Evolutionary conservation across 2,113 vertebrate species (phyloP).

Genomic region (Charadrius vociferus): DNA sequence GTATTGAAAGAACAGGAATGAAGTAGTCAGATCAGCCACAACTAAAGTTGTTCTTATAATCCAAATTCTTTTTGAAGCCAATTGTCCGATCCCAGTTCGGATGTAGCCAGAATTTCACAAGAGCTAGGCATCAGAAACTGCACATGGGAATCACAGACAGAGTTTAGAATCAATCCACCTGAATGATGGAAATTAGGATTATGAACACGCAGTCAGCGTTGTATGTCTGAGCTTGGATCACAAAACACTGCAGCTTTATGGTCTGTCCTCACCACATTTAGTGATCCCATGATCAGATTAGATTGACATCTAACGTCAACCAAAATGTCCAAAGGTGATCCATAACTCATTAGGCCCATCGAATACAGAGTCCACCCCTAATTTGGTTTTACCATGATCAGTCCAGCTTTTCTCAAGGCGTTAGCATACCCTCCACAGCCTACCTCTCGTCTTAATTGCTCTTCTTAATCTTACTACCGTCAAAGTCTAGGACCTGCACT

Average conservation of each 20-base stretch:
- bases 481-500: neutral
- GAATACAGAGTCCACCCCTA: neutral
- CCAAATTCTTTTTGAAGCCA: neutral
- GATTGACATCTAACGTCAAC: fast-evolving
- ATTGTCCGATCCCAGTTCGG: neutral
- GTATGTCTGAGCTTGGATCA: neutral
- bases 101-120: neutral
- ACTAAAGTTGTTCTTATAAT: neutral
- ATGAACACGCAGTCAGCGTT: neutral
- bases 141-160: neutral
- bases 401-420: neutral
- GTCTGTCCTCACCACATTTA: neutral
- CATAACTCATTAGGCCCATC: neutral
- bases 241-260: neutral
- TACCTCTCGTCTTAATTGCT: neutral
- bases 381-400: neutral
- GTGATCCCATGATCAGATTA: neutral
- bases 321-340: neutral
- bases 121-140: neutral
- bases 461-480: neutral
- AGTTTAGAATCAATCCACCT: neutral
- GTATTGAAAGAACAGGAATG: neutral
- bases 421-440: neutral
- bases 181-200: neutral
- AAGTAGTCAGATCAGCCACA: neutral